phyloP scores from a whole-genome alignment of 35 echinoderm and acorn worm genomes.

The Stichopus chloronotus region DNA sequence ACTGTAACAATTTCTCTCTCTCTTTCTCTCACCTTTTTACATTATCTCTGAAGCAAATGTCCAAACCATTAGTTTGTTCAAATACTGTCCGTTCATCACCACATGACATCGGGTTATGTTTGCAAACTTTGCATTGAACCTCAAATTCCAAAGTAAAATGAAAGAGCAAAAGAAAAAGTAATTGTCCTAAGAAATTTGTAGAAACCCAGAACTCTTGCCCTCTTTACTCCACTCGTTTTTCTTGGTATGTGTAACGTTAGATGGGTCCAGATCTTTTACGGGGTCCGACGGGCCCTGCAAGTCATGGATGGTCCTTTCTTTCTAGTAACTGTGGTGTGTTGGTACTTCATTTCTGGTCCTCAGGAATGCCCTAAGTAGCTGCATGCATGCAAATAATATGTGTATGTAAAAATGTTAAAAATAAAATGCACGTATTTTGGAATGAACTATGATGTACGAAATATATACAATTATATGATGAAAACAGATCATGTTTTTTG shows the following conservation, averaged over 20 bases:
- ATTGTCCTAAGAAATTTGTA: background rate
- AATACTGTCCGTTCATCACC: background rate
- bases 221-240: background rate
- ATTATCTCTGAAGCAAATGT: too few relatives aligned
- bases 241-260: background rate
- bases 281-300: too few relatives aligned
- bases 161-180: background rate
- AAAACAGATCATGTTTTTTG: background rate
- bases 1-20: too few relatives aligned
- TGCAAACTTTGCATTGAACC: too few relatives aligned
- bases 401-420: constrained; percentile 8
- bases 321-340: background rate
- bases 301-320: too few relatives aligned
- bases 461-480: constrained; percentile 34
- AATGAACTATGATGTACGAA: constrained; percentile 40
- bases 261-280: too few relatives aligned
- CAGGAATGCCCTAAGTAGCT: background rate
- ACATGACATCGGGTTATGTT: background rate
- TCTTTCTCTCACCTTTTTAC: too few relatives aligned
- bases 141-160: background rate
- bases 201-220: background rate
- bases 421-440: constrained; percentile 27
- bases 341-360: background rate
- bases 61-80: too few relatives aligned
- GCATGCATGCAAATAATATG: constrained; percentile 23